These are phyloP conservation scores for Elgaria multicarinata DNA, from an alignment of 2,113 vertebrate species.

Conservation along the genomic window DNA sequence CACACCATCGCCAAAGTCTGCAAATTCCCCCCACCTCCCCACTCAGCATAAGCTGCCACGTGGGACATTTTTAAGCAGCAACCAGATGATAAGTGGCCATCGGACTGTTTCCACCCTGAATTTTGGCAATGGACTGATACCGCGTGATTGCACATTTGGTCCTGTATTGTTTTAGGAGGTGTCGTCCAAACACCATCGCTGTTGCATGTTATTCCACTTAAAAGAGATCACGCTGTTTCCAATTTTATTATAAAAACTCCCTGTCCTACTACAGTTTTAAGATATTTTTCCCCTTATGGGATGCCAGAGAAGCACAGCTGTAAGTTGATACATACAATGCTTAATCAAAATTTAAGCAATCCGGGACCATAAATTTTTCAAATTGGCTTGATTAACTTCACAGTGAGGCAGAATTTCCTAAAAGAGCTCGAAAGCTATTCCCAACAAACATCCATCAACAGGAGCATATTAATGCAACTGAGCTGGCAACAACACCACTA, in stretches of 20 bases:
- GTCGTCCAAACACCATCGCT: background rate
- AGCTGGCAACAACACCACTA: background rate
- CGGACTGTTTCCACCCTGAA: background rate
- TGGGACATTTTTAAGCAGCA: conserved; percentile 2
- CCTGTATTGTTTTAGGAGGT: background rate
- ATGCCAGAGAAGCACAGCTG: background rate
- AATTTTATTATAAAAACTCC: conserved; percentile 4
- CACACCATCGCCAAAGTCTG: background rate
- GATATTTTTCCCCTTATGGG: background rate
- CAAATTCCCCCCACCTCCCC: background rate
- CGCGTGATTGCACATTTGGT: background rate
- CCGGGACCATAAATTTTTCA: conserved; percentile 15
- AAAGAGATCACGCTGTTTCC: background rate
- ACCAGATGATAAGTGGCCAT: background rate
- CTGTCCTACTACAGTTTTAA: background rate
- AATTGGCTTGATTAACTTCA: conserved; percentile 21
- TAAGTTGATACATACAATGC: conserved; percentile 20
- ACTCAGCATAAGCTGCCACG: too few relatives aligned
- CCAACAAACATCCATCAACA: conserved; percentile 11
- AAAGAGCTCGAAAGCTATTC: conserved; percentile 4
- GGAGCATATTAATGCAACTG: background rate
- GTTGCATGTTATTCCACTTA: background rate
- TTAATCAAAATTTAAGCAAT: conserved; percentile 24
- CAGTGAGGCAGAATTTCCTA: conserved; percentile 6
- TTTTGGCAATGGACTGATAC: background rate